Conservation (phyloP, 2,888 invertebrate genomes). For the Aphrophora alni region DNA sequence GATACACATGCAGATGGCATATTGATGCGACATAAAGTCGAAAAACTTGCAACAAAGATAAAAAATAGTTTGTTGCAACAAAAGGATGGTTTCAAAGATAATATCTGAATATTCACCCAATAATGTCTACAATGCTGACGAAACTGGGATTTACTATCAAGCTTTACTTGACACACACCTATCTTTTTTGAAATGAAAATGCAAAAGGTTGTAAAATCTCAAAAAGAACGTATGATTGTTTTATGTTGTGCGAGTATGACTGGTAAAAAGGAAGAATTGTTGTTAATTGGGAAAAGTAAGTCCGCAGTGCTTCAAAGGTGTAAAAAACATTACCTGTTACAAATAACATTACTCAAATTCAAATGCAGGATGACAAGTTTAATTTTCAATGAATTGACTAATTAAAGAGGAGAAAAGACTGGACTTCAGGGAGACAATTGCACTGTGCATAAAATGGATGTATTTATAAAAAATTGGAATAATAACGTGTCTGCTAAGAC, state of each 20-base stretch:
- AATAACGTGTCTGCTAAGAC: too few relatives aligned
- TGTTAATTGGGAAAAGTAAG: conserved; percentile 31
- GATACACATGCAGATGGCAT: neutral
- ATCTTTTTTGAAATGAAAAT: conserved; percentile 23
- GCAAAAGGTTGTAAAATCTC: conserved; percentile 20
- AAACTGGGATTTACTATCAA: neutral
- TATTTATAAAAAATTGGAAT: neutral
- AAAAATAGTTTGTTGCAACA: neutral
- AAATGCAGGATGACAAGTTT: conserved; percentile 27
- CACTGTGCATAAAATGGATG: neutral
- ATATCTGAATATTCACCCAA: neutral
- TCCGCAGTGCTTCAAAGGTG: conserved; percentile 24
- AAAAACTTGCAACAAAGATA: neutral
- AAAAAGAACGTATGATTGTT: conserved; percentile 23
- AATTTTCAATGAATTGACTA: conserved; percentile 30
- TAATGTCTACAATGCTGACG: neutral
- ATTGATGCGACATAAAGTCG: neutral
- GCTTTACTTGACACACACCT: neutral
- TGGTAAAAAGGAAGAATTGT: conserved; percentile 26
- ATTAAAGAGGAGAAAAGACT: conserved; percentile 1
- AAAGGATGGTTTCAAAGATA: neutral
- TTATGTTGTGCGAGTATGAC: conserved; percentile 33
- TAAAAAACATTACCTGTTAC: conserved; percentile 34
- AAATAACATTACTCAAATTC: conserved; percentile 28
- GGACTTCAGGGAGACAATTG: neutral